These are phyloP conservation scores for Myrmecobius fasciatus DNA, from an alignment of 2,113 vertebrate genomes.

Conservation along the genomic window DNA sequence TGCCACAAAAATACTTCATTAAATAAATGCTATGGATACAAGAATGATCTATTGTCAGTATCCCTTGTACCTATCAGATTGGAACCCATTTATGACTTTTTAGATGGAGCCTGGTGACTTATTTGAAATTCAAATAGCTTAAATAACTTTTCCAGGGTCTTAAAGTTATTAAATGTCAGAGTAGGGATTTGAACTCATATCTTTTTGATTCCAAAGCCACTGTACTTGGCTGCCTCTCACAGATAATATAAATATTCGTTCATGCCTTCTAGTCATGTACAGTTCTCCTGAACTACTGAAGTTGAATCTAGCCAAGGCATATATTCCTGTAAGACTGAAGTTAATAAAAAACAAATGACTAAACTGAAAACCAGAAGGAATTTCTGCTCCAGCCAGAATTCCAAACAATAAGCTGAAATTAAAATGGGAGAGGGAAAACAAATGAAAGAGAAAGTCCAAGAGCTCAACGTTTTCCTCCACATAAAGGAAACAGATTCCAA, in stretches of 20 bases:
- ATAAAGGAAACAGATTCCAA: not conserved
- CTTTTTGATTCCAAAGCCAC: not conserved
- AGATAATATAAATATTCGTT: not conserved
- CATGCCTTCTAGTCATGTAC: not conserved
- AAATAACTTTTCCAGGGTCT: not conserved
- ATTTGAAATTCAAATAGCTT: not conserved
- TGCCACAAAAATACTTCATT: not conserved
- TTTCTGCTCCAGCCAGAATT: constrained; percentile 20
- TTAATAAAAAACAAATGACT: not conserved
- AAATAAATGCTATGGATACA: not conserved
- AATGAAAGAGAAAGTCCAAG: constrained; percentile 12
- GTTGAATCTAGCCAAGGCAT: not conserved
- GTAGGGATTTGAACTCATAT: not conserved
- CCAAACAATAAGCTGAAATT: not conserved
- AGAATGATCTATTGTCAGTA: not conserved
- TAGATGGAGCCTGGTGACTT: not conserved
- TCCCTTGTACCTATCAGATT: not conserved
- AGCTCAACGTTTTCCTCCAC: not conserved
- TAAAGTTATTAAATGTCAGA: not conserved
- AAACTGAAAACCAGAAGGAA: not conserved
- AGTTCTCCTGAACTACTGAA: not conserved
- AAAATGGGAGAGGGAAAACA: constrained; percentile 16
- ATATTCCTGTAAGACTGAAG: not conserved
- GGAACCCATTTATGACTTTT: not conserved
- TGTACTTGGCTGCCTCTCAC: not conserved